These are phyloP conservation scores for Syritta pipiens DNA, from an alignment of 2,888 invertebrate species.

Conservation along the genomic window DNA sequence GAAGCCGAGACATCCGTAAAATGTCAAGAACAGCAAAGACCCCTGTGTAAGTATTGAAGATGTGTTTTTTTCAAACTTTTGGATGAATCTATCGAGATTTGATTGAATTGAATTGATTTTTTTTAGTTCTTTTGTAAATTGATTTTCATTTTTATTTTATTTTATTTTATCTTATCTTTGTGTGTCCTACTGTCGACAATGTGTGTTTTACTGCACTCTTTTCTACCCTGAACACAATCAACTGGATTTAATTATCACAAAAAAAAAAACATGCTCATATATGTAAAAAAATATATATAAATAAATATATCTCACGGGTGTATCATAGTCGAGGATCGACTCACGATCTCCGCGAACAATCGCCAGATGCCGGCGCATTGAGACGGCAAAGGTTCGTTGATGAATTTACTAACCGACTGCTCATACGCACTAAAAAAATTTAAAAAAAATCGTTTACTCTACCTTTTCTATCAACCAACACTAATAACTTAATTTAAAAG, in stretches of 20 bases:
- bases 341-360: constrained; percentile 87
- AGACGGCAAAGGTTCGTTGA: constrained; percentile 88
- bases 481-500: constrained; percentile 24
- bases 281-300: constrained; percentile 24
- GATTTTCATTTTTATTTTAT: constrained; percentile 50
- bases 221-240: constrained; percentile 62
- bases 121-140: constrained; percentile 31
- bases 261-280: constrained; percentile 38
- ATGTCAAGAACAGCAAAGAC: constrained; percentile 82
- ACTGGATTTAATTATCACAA: constrained; percentile 49
- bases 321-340: constrained; percentile 85
- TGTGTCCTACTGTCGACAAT: constrained; percentile 60
- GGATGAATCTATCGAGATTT: no score
- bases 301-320: constrained; percentile 23
- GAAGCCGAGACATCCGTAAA: constrained; percentile 82
- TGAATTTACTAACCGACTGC: constrained; percentile 52
- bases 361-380: constrained; percentile 85
- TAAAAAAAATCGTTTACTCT: no score
- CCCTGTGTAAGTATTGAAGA: constrained; percentile 78
- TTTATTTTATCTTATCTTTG: constrained; percentile 55
- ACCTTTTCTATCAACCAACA: constrained; percentile 30
- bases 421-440: constrained; percentile 39
- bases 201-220: constrained; percentile 59
- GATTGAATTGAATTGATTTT: background rate
- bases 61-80: no score